Base-by-base conservation (phyloP, 2,113 vertebrate genomes). In the Guaruba guarouba region DNA sequence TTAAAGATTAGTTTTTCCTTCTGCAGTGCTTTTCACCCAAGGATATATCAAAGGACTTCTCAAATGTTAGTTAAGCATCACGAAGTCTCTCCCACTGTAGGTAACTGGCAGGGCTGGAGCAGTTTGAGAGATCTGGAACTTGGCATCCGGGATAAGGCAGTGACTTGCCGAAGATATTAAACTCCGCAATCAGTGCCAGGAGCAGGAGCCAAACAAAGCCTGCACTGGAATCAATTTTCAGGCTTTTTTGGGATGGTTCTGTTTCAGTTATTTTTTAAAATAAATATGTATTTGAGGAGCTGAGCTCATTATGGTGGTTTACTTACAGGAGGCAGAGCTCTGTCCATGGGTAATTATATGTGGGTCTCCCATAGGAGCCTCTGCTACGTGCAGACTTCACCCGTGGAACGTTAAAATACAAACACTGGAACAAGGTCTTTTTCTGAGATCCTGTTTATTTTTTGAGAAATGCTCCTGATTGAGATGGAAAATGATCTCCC, bases 401-500 rank as follows among this genome's bases (percentile, higher is more conserved):
- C 52, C 66, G 1, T 2, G 70, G 59, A 86, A 27, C 1, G 1
- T 24, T 69, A 78, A 93, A 87, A 92, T 7, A 69, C 84, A 95
- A 94, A 93, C 67, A 62, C 43, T 48, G 46, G 31, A 92, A 80
- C 66, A 69, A 90, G 82, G 69, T 28, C 70, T 78, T 86, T 95
- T 95, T 62, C 92, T 89, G 86, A 6, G 1, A 61, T 61, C 68
- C 19, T 80, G 71, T 96, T 97, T 93, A 49, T 68, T 94, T 90
- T 74, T 71, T 17, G 75, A 96, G 96, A 94, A 92, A 95, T 64
- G 86, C 82, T 95, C 92, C 93, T 28, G 91, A 92, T 48, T 71
- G 94, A 96, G 95, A 74, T 87, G 90, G 93, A 93, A 97, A 97
- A 98, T 10, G 52, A 76, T 86, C 90, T 96, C 94, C 77, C 78